Evolutionary conservation across 1,140 invertebrate species (phyloP), one percentile per base, ranked within the genome.

Genomic region (Aphis gossypii): DNA sequence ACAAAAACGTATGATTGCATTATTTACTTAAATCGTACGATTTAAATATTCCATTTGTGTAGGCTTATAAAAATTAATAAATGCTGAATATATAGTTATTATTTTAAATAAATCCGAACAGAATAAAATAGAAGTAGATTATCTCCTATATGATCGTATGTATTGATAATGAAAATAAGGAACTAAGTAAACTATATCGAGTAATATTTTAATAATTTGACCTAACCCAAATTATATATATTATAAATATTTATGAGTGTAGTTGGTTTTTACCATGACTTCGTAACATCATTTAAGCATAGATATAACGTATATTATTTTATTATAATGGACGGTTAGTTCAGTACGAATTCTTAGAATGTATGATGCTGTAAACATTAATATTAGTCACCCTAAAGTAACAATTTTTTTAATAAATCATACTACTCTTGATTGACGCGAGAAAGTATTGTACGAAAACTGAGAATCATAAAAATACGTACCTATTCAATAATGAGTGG

Each of bases 321-420:
- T 76, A 68, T n/a, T 68, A 76, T 30, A n/a, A 23, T 54, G n/a
- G 14, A 76, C 30, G 14, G 60, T n/a, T 3, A n/a, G 30, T n/a
- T 4, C 30, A 76, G 30, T 76, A 6, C 0, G 60, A n/a, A 14
- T 76, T 76, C 60, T 76, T n/a, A 76, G 60, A 76, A 76, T 68
- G 60, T n/a, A 76, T 76, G 60, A 76, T 76, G 60, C 14, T 18
- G 5, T 76, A 14, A 76, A 76, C 60, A 76, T 76, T 76, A 23
- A 76, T 76, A 76, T 76, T 76, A 76, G 60, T 76, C 60, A 76
- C n/a, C 60, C n/a, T 76, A 35, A 76, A 76, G 60, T 76, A n/a
- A 76, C 60, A 76, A 76, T 76, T n/a, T 68, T 68, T 76, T 76
- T 6, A n/a, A 76, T 76, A 76, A 76, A 76, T 35, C 4, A 76